Evolutionary conservation across 2,797 vertebrate species (phyloP), one percentile per base, ranked within the genome.

Genomic region (Fistularia tabacaria): DNA sequence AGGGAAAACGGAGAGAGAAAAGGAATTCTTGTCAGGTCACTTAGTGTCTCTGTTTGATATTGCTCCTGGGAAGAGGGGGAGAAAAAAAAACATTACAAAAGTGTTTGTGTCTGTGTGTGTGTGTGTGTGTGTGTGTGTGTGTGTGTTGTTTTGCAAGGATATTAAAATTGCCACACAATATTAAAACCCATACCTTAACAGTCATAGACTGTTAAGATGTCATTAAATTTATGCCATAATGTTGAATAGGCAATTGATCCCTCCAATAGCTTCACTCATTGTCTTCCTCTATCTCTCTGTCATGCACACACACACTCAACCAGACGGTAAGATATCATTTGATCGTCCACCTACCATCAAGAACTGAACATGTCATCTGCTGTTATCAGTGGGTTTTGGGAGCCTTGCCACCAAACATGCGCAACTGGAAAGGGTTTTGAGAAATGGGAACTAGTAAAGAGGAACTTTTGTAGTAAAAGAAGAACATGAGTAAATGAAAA

Each of bases 41-140:
- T 84, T 77, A 62, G 80, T 84, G 85, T 79, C 81, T 87, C 81
- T 89, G 79, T 77, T 79, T 85, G 85, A 86, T 88, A 85, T 90
- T 88, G 83, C 85, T 87, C 85, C 74, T 62, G 81, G 84, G 82
- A 87, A 74, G 80, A 83, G 80, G 72, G 62, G 64, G 52, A 79
- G 15, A 66, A 82, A 68, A 80, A 80, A 62, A 54, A 77, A n/a
- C n/a, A n/a, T n/a, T n/a, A n/a, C n/a, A 77, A 64, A 77, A 62
- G 56, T 69, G 74, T 65, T 63, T 53, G 46, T 38, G 47, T 46
- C 46, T 40, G 37, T 57, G 56, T 40, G 51, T 69, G 36, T 62
- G 37, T 43, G 51, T 13, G 25, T 44, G 49, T 41, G 36, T 43
- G 42, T 40, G 43, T 15, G 54, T 48, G 40, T 38, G 56, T 53